Evolutionary conservation across 2,797 vertebrate genomes (phyloP), one percentile per base, ranked within the genome.

Genomic region (Danio jaintianensis): DNA sequence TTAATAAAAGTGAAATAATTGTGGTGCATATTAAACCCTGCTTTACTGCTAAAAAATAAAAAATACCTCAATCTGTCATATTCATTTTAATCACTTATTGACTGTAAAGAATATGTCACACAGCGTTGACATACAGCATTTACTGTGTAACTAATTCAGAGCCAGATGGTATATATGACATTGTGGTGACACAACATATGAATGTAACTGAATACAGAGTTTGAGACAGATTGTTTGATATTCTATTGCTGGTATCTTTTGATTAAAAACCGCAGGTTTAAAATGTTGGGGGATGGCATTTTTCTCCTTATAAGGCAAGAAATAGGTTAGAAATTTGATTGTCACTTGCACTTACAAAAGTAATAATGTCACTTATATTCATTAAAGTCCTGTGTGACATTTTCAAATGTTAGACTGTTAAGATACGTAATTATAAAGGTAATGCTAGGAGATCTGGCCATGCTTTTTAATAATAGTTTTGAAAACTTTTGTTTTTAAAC

Each of bases 371-470:
- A 63, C 53, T 78, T 59, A 42, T 36, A 59, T 42, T 79, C 48
- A 53, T 72, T 79, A 42, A 43, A 79, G 18, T 38, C 7, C 5
- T 43, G 4, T 53, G 47, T 79, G 78, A 79, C 68, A 79, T 79
- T 79, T 79, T 63, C 5, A 79, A 79, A 79, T 72, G 78, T 64
- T 79, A 79, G 45, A 70, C 68, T 45, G 56, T 55, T 71, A 50
- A 45, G 38, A 69, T 29, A 58, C 68, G 20, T 8, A 43, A 36
- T 29, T 36, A 36, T n/a, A 62, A 79, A 71, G 67, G 56, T 71
- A 72, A 29, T 53, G 22, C 0, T 7, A 36, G n/a, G 43, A 61
- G 3, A 1, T 4, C 47, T 70, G 55, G 12, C 45, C 43, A 15
- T 5, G 1, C 55, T 22, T 68, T 29, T 40, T 59, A 40, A 58